phyloP scores from a whole-genome alignment of 2,797 vertebrate species.

The Dromococcyx pavoninus region DNA sequence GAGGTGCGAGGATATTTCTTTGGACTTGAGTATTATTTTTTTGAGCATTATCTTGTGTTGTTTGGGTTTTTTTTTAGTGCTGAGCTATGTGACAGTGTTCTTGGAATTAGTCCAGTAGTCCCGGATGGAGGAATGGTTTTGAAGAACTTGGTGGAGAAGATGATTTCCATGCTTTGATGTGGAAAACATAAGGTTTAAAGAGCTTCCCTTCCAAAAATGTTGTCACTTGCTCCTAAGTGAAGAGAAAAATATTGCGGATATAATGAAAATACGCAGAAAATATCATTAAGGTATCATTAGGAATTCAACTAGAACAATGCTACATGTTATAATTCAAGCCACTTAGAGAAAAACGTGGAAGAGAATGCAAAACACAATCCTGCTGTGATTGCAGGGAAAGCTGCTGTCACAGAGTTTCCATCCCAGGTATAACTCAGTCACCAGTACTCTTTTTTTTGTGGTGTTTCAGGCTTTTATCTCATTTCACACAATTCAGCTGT shows the following conservation, averaged over 20 bases:
- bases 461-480: constrained; percentile 47
- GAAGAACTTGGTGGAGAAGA: background rate
- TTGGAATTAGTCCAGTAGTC: background rate
- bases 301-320: constrained; percentile 57
- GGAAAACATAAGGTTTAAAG: constrained; percentile 19
- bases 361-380: constrained; percentile 58
- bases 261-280: constrained; percentile 36
- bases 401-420: constrained; percentile 56
- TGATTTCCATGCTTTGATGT: constrained; percentile 34
- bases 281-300: constrained; percentile 17
- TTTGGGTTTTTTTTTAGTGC: background rate
- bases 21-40: background rate
- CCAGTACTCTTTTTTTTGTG: background rate
- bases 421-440: constrained; percentile 40
- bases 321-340: constrained; percentile 54
- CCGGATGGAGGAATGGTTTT: background rate
- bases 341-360: constrained; percentile 31
- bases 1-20: background rate
- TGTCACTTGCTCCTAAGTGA: constrained; percentile 19
- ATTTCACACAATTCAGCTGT: constrained; percentile 13
- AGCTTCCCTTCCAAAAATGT: constrained; percentile 47
- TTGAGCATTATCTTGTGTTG: background rate
- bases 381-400: constrained; percentile 59
- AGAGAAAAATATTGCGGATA: background rate
- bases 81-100: background rate